These are phyloP conservation scores for Trachurus trachurus DNA, from an alignment of 2,797 vertebrate species.

Conservation along the genomic window DNA sequence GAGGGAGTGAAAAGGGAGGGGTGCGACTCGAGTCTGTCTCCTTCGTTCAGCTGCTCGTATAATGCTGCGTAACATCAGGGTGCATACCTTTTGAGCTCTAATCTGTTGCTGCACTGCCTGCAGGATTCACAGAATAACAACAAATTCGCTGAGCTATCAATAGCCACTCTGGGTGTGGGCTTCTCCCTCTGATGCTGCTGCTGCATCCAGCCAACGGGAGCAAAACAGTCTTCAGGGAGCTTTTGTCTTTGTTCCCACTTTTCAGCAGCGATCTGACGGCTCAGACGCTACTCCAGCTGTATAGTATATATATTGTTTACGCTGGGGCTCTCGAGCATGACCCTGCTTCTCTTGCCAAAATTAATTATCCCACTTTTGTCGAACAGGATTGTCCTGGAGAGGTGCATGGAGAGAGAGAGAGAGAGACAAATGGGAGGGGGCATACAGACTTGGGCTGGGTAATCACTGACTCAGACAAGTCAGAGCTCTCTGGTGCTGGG, in stretches of 20 bases:
- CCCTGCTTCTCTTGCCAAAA: slow-evolving; percentile 52
- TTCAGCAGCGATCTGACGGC: slow-evolving; percentile 47
- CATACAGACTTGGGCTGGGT: slow-evolving; percentile 36
- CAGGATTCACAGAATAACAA: slow-evolving; percentile 61
- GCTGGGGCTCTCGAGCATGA: slow-evolving; percentile 27
- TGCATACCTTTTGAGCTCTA: slow-evolving; percentile 57
- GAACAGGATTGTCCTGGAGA: slow-evolving; percentile 49
- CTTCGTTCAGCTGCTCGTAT: slow-evolving; percentile 39
- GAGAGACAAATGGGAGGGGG: slow-evolving; percentile 33
- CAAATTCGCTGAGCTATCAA: slow-evolving; percentile 63
- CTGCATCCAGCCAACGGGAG: slow-evolving; percentile 59
- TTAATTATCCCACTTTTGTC: slow-evolving; percentile 55
- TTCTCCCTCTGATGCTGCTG: slow-evolving; percentile 51
- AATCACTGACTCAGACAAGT: slow-evolving; percentile 57
- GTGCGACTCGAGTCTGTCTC: slow-evolving; percentile 18
- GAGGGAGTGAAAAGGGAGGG: slow-evolving; percentile 32
- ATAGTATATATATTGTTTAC: slow-evolving; percentile 34
- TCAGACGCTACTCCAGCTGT: slow-evolving; percentile 42
- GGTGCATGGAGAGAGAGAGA: slow-evolving; percentile 45
- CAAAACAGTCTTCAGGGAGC: slow-evolving; percentile 49
- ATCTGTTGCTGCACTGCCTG: slow-evolving; percentile 62
- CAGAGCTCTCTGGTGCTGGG: slow-evolving; percentile 23
- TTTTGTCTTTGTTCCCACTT: slow-evolving; percentile 54
- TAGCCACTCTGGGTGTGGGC: slow-evolving; percentile 68
- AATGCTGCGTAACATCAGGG: slow-evolving; percentile 43